phyloP scores from a whole-genome alignment of 2,888 invertebrate species.

The Drosophila phalerata region DNA sequence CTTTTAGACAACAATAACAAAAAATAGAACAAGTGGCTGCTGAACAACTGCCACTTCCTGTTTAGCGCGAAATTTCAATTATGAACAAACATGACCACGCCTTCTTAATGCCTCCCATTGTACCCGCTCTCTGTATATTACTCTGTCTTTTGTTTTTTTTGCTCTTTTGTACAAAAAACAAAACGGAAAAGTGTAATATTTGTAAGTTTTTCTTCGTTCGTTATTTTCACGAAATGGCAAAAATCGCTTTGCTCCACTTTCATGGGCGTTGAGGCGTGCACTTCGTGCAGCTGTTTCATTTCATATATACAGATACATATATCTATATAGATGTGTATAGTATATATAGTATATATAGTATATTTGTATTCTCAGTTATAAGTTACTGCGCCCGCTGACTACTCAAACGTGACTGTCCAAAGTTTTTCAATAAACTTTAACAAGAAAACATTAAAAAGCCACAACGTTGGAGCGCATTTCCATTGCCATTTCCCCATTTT shows the following conservation, averaged over 20 bases:
- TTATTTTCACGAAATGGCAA: conserved; percentile 41
- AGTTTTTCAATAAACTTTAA: conserved; percentile 82
- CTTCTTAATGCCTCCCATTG: conserved; percentile 4
- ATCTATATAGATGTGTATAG: conserved; percentile 14
- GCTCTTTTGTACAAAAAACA: conserved; percentile 17
- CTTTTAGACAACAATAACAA: conserved; percentile 44
- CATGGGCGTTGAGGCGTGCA: conserved; percentile 72
- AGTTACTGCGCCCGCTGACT: conserved; percentile 73
- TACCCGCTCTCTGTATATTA: neutral
- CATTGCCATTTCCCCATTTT: conserved; percentile 48
- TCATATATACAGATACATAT: conserved; percentile 30
- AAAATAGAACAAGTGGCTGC: conserved; percentile 65
- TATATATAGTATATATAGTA: too few relatives aligned
- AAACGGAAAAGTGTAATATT: conserved; percentile 59
- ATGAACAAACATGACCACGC: conserved; percentile 68
- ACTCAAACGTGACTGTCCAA: conserved; percentile 81
- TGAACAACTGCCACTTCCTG: conserved; percentile 65
- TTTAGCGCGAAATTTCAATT: conserved; percentile 81
- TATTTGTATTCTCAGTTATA: conserved; percentile 45
- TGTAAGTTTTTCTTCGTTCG: conserved; percentile 35
- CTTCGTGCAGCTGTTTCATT: conserved; percentile 73
- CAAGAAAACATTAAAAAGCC: conserved; percentile 82
- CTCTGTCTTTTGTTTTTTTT: conserved; percentile 1
- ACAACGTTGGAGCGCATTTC: conserved; percentile 71
- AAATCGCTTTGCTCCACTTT: conserved; percentile 72